phyloP scores from a whole-genome alignment of 2,888 invertebrate species.

The Philopedon plagiatum region DNA sequence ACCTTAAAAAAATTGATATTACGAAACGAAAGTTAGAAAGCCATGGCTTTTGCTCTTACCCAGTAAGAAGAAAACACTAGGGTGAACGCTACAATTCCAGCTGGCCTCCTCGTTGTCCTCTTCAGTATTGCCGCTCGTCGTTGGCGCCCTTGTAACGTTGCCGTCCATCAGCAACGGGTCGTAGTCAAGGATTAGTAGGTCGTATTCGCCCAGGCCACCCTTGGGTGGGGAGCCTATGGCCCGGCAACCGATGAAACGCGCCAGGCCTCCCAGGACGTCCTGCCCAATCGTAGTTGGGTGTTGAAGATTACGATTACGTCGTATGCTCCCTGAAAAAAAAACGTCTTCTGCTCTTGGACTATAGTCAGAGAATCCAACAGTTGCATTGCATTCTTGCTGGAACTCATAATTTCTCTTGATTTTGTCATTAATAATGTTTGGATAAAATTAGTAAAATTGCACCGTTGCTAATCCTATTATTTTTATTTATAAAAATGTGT shows the following conservation, averaged over 20 bases:
- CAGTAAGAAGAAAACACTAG: conserved; percentile 76
- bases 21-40: too few species aligned
- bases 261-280: conserved; percentile 39
- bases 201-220: conserved; percentile 47
- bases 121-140: conserved; percentile 68
- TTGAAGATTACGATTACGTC: not conserved
- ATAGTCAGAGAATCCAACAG: too few species aligned
- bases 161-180: conserved; percentile 63
- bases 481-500: too few species aligned
- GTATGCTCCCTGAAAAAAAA: too few species aligned
- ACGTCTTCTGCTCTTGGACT: too few species aligned
- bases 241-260: conserved; percentile 46
- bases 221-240: conserved; percentile 39
- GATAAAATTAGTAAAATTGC: too few species aligned
- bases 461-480: too few species aligned
- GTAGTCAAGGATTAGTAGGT: conserved; percentile 60
- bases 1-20: conserved; percentile 47
- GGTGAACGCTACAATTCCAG: conserved; percentile 78
- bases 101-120: conserved; percentile 72
- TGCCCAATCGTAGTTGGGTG: conserved; percentile 19
- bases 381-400: too few species aligned
- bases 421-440: too few species aligned
- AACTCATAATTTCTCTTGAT: too few species aligned
- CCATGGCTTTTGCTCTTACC: conserved; percentile 61
- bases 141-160: conserved; percentile 37